phyloP scores from a whole-genome alignment of 2,113 vertebrate genomes.

The Plecotus auritus region DNA sequence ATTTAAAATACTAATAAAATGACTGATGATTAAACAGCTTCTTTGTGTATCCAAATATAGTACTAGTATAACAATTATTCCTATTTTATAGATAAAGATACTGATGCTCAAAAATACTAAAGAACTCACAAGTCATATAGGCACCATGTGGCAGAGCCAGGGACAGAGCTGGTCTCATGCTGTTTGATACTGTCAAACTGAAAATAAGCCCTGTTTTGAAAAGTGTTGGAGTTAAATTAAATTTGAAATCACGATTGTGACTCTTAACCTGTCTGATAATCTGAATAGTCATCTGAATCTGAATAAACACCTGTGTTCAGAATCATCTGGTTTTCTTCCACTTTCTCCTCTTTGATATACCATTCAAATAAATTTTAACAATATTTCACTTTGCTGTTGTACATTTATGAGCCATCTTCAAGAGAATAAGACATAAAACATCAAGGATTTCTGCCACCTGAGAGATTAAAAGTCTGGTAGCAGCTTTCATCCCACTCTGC shows the following conservation, averaged over 20 bases:
- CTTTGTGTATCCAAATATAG: not conserved
- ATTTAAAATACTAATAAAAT: not conserved
- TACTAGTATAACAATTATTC: not conserved
- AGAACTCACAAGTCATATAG: not conserved
- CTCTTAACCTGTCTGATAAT: not conserved
- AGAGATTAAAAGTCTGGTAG: constrained; percentile 69
- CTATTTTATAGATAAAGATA: not conserved
- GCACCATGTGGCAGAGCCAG: not conserved
- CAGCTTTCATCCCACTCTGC: constrained; percentile 66
- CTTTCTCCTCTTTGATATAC: not conserved
- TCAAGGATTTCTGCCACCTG: constrained; percentile 59
- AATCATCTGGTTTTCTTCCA: not conserved
- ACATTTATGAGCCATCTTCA: constrained; percentile 12
- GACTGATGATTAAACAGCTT: not conserved
- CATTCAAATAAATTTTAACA: constrained; percentile 32
- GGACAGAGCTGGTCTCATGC: not conserved
- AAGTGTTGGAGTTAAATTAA: not conserved
- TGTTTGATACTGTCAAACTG: not conserved
- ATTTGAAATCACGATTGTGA: not conserved
- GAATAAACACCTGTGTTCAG: not conserved
- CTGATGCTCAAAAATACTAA: not conserved
- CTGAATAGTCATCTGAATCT: not conserved
- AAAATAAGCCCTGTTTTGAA: not conserved
- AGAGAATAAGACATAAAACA: constrained; percentile 27
- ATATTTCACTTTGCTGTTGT: not conserved